Evolutionary conservation across 2,113 vertebrate genomes (phyloP), one percentile per base, ranked within the genome.

Genomic region (Pseudolaguvia tuberculata): DNA sequence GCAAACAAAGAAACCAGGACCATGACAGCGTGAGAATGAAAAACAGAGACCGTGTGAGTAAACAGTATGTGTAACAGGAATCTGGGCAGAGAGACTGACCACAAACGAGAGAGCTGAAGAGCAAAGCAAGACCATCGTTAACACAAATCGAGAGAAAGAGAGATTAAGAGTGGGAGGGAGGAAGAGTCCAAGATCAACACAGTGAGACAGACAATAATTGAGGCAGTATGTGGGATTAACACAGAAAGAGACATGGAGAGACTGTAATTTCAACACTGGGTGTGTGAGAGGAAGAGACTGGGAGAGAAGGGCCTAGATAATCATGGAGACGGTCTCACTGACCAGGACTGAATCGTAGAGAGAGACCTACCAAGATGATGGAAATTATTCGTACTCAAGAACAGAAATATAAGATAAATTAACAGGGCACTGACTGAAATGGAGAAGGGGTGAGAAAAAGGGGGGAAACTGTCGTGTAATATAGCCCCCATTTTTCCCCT

Each of bases 401-500:
- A 2, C 27, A 59, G 20, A 42, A 48, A 25, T 45, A 21, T 8
- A 42, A 8, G 39, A 35, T 42, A 8, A 42, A 42, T 42, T 45
- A 21, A 66, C 18, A 21, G 1, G 25, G 21, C 39, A 27, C 2
- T 11, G 31, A 62, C 39, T 2, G 3, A 14, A 20, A 63, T 10
- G 39, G n/a, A 17, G 21, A 8, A 6, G 39, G 61, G 23, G 10
- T 15, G 12, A 61, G 75, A 35, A 21, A 51, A 27, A 31, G 1
- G 39, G 48, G 2, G n/a, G 18, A n/a, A 42, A 3, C 42, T 52
- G 2, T 7, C 15, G 51, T 56, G 45, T 1, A 52, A 35, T 45
- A 52, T 50, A 73, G 29, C 20, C 0, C 70, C 7, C 17, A 62
- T 47, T 47, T 47, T 47, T 62, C 59, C 42, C 7, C 72, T 81